Evolutionary conservation across 2,113 vertebrate genomes (phyloP).

Genomic region (Ellobius talpinus): DNA sequence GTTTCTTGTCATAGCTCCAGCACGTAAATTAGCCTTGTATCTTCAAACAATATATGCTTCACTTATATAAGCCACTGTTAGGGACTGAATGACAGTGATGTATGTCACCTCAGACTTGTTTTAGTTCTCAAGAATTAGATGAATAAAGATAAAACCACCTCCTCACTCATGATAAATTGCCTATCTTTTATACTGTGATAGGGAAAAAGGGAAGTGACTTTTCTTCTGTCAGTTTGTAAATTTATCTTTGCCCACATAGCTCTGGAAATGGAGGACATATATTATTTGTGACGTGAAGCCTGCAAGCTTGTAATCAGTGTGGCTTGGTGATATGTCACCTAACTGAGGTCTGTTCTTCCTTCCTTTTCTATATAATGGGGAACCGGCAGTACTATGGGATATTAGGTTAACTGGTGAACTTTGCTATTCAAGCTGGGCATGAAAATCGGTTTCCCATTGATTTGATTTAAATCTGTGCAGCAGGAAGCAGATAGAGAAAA

Average conservation of each 20-base stretch:
- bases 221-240: constrained; percentile 48
- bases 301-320: constrained; percentile 52
- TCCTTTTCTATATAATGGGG: constrained; percentile 75
- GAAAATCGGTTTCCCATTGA: constrained; percentile 74
- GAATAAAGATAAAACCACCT: not conserved
- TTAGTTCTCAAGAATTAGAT: constrained; percentile 48
- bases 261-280: constrained; percentile 49
- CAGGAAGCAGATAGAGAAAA: not conserved
- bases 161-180: constrained; percentile 57
- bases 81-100: not conserved
- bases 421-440: constrained; percentile 65
- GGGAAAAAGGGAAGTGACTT: not conserved
- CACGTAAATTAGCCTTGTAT: constrained; percentile 34
- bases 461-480: constrained; percentile 67
- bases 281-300: constrained; percentile 24
- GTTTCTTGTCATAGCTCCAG: constrained; percentile 4
- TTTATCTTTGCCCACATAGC: constrained; percentile 54
- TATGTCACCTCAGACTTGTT: constrained; percentile 10
- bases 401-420: constrained; percentile 77
- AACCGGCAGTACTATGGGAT: constrained; percentile 72
- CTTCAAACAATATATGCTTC: not conserved
- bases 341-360: constrained; percentile 60
- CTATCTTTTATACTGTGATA: constrained; percentile 55
- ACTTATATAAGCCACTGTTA: constrained; percentile 1
- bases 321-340: constrained; percentile 63